Evolutionary conservation across 1,140 invertebrate species (phyloP), one percentile per base, ranked within the genome.

Genomic region (Pygmarrhopalites habei): DNA sequence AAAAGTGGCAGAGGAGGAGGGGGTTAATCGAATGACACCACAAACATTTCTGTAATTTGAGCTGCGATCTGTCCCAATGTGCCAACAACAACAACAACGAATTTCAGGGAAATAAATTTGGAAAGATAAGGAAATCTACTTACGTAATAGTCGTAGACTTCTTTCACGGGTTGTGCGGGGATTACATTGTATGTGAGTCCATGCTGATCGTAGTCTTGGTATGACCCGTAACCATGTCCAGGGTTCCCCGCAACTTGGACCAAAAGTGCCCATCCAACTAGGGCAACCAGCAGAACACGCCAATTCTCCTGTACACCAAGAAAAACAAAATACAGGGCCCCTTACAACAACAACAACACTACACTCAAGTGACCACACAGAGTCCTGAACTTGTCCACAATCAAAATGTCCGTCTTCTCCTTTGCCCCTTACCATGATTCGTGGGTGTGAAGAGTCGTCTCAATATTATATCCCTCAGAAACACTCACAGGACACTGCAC

Each of bases 121-220:
- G 7, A 12, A 21, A 47, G 44, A 56, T 19, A 56, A 4, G 7
- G 25, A 17, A 17, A 30, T 3, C 3, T n/a, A 56, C 53, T 56
- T 23, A 56, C 53, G 53, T 56, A 56, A 19, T 56, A 56, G 26
- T 56, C 53, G 5, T 19, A 4, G 17, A 56, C 30, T 23, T 56
- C 35, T 39, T 35, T 35, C 12, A 56, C 53, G 3, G 51, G 51
- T 19, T 55, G 51, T 4, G 12, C 53, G 5, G 53, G 53, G 14
- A 56, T 23, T n/a, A 56, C 14, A 41, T 56, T 56, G 19, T 56
- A 56, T 35, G 29, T 2, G 2, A 15, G 30, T 39, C 53, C 53
- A 56, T 56, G 29, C n/a, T 56, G 32, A 23, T n/a, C n/a, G n/a
- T 56, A 56, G 26, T 35, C 39, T 35, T 56, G 29, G 19, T 56